A percentile compares a stretch with the other conserved stretches of the same genome.
phyloP scores from a whole-genome alignment of 1,140 invertebrate species.

The Acromyrmex charruanus region DNA sequence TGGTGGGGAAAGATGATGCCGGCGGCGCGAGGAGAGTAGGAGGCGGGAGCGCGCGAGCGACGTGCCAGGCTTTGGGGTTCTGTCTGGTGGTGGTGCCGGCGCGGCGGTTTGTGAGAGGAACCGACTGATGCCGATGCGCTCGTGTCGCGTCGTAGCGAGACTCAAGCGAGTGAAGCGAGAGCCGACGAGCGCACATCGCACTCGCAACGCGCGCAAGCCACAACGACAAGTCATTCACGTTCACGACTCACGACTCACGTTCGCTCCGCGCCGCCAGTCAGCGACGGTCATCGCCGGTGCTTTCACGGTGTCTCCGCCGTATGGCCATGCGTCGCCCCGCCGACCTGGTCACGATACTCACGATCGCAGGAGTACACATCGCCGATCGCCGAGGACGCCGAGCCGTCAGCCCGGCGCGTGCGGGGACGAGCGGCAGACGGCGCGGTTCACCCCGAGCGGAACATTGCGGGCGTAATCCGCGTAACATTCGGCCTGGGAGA shows the following conservation, averaged over 20 bases:
- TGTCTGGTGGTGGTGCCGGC: constrained; percentile 36
- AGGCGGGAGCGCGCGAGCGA: constrained; percentile 73
- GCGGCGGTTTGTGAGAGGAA: constrained; percentile 63
- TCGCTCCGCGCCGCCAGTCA: constrained; percentile 65
- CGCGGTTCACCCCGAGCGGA: background rate
- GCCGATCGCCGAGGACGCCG: constrained; percentile 15
- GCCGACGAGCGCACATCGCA: constrained; percentile 63
- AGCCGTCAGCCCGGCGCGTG: background rate
- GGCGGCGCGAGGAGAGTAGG: constrained; percentile 67
- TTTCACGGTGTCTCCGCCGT: constrained; percentile 50
- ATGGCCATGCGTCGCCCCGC: constrained; percentile 76
- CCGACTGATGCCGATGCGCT: constrained; percentile 48
- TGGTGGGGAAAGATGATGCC: constrained; percentile 61
- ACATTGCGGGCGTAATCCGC: background rate
- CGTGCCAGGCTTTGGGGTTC: constrained; percentile 76
- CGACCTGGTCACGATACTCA: constrained; percentile 42
- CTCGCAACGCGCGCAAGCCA: constrained; percentile 62
- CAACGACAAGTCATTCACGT: constrained; percentile 16
- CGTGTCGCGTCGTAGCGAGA: constrained; percentile 41
- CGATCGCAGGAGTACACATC: constrained; percentile 44
- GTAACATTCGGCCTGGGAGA: background rate
- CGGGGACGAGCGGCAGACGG: constrained; percentile 10
- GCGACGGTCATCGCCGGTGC: constrained; percentile 45
- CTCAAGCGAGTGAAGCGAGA: background rate
- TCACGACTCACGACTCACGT: background rate